Conservation (phyloP, 1,140 invertebrate species). For the Magallana ariakensis region DNA sequence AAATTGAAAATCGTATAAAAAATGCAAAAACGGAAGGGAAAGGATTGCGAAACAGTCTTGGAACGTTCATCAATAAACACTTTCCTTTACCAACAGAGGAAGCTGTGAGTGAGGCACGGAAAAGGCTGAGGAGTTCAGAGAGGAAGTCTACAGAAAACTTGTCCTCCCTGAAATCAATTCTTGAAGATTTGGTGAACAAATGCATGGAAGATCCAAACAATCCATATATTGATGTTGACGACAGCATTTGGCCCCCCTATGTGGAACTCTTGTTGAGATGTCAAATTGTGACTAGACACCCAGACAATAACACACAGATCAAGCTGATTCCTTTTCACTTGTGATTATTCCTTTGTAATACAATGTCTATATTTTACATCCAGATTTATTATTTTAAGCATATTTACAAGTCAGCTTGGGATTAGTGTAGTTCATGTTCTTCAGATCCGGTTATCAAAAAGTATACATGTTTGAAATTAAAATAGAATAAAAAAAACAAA, state of each 20-base stretch:
- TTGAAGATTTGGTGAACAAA: slow-evolving; percentile 64
- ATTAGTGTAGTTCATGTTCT: no score
- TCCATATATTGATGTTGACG: slow-evolving; percentile 61
- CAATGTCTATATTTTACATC: no score
- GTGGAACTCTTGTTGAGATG: slow-evolving; percentile 65
- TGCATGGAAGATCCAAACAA: slow-evolving; percentile 66
- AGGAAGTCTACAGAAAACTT: slow-evolving; percentile 41
- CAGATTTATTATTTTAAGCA: no score
- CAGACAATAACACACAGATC: slow-evolving; percentile 62
- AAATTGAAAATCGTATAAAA: slow-evolving; percentile 40
- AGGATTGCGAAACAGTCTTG: slow-evolving; percentile 46
- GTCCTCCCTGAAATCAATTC: slow-evolving; percentile 52
- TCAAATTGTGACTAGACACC: slow-evolving; percentile 64
- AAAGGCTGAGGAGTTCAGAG: slow-evolving; percentile 55
- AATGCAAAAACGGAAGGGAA: slow-evolving; percentile 49
- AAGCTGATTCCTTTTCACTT: slow-evolving; percentile 68
- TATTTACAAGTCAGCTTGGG: no score
- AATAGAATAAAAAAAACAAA: no score
- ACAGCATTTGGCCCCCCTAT: slow-evolving; percentile 66
- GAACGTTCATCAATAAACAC: slow-evolving; percentile 54
- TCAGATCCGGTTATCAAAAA: no score
- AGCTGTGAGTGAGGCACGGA: slow-evolving; percentile 52
- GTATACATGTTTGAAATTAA: no score
- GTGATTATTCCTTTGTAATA: neutral
- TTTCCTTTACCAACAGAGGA: slow-evolving; percentile 55